Evolutionary conservation across 2,113 vertebrate species (phyloP), one percentile per base, ranked within the genome.

Genomic region (Atherinomorus stipes): DNA sequence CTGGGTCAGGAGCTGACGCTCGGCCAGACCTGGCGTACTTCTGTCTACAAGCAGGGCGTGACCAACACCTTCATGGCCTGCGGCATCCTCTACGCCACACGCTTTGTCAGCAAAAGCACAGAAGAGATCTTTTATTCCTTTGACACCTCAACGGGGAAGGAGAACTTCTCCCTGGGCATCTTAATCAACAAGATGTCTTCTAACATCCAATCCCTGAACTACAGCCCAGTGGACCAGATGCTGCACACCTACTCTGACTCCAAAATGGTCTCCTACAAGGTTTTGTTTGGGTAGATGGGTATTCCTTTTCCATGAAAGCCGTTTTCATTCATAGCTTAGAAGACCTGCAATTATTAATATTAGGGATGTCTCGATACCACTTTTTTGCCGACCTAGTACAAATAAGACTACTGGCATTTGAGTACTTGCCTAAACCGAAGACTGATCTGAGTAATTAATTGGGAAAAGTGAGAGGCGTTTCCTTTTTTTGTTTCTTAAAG

Each of bases 51-150:
- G 71, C 85, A 74, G n/a, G 83, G 64, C 0, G 81, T 74, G n/a
- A 93, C 88, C 56, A 94, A 95, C 76, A 90, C 93, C 38, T 95
- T 95, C 61, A 75, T 95, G 90, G 82, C 52, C 1, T 94, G 93
- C 0, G 93, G 94, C 0, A 68, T 94, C 52, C 91, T 95, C 23
- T 95, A 94, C 1, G 93, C 89, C 0, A 94, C 93, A 0, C 87
- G 93, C 0, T 92, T 65, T 12, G 3, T 94, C 15, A 49, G 38
- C 74, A 78, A 78, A 54, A 49, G 74, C 0, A 4, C 4, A 0
- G 94, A 95, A 59, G 91, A 95, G 82, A 91, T 95, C 57, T 95
- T 94, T 86, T 95, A 94, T 47, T 88, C 91, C 0, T 90, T 92
- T 2, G 88, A 95, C 82, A 91, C 93, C 0, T 9, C 38, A 1